Evolutionary conservation across 2,888 invertebrate genomes (phyloP).

Genomic region (Xanthorhoe spadicearia): DNA sequence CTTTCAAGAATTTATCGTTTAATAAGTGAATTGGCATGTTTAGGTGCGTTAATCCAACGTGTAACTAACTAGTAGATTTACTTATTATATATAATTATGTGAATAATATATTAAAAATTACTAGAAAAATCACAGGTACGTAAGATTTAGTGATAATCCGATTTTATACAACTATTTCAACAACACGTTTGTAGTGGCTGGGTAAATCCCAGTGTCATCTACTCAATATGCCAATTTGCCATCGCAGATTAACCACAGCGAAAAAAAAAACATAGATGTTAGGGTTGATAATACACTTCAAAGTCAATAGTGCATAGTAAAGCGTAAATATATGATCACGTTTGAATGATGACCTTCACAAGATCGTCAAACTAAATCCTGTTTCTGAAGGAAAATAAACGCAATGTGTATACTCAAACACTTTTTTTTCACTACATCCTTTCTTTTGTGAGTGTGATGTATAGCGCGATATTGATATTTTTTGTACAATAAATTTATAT

Average conservation of each 20-base stretch:
- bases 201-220: slow-evolving; percentile 33
- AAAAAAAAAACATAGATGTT: slow-evolving; percentile 24
- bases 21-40: neutral
- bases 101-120: too few relatives aligned
- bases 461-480: too few relatives aligned
- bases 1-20: neutral
- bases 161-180: neutral
- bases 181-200: slow-evolving; percentile 23
- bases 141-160: neutral
- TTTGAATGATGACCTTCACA: slow-evolving; percentile 7
- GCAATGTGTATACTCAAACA: neutral
- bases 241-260: slow-evolving; percentile 25
- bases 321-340: slow-evolving; percentile 7
- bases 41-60: neutral
- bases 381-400: slow-evolving; percentile 9
- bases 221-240: slow-evolving; percentile 17
- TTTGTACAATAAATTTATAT: too few relatives aligned
- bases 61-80: too few relatives aligned
- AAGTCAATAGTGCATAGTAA: slow-evolving; percentile 3
- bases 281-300: slow-evolving; percentile 20
- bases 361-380: neutral
- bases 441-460: neutral
- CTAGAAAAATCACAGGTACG: too few relatives aligned
- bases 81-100: too few relatives aligned
- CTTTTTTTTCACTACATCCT: neutral